Conservation (phyloP, 2,888 invertebrate genomes). For the Parnassius mnemosyne region DNA sequence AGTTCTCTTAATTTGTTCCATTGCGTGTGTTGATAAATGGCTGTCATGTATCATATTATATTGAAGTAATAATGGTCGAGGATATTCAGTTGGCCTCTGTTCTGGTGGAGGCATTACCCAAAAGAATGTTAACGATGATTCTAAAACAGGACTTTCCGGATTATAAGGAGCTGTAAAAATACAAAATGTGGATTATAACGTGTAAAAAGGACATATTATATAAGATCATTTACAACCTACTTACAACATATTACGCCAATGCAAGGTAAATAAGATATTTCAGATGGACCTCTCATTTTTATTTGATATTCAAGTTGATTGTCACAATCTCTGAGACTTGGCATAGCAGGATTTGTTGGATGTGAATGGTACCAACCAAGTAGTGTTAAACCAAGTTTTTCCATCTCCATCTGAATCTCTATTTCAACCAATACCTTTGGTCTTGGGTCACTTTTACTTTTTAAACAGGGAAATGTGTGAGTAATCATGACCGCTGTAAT, state of each 20-base stretch:
- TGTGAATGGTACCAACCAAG: slow-evolving; percentile 99
- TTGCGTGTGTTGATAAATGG: slow-evolving; percentile 88
- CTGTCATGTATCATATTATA: slow-evolving; percentile 92
- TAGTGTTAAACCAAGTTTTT: slow-evolving; percentile 88
- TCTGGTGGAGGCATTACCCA: slow-evolving; percentile 99
- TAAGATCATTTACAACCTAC: slow-evolving; percentile 49
- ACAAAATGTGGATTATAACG: not conserved
- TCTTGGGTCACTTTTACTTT: slow-evolving; percentile 88
- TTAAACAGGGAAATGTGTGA: slow-evolving; percentile 93
- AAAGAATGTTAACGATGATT: slow-evolving; percentile 91
- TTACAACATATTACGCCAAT: slow-evolving; percentile 95
- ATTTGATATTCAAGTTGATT: slow-evolving; percentile 97
- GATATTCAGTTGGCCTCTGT: slow-evolving; percentile 94
- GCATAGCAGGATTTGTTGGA: slow-evolving; percentile 92
- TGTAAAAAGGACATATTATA: not conserved
- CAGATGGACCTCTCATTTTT: slow-evolving; percentile 94
- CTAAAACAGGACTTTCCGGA: slow-evolving; percentile 88
- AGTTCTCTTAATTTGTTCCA: slow-evolving; percentile 92
- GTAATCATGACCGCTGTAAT: slow-evolving; percentile 90
- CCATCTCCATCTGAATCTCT: slow-evolving; percentile 91
- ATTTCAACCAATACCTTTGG: slow-evolving; percentile 88
- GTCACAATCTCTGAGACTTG: slow-evolving; percentile 93
- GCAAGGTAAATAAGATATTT: slow-evolving; percentile 96
- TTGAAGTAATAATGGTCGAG: slow-evolving; percentile 93
- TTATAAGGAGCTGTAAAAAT: slow-evolving; percentile 87